Evolutionary conservation across 2,888 invertebrate species (phyloP).

Genomic region (Acanthosepion lycidas): DNA sequence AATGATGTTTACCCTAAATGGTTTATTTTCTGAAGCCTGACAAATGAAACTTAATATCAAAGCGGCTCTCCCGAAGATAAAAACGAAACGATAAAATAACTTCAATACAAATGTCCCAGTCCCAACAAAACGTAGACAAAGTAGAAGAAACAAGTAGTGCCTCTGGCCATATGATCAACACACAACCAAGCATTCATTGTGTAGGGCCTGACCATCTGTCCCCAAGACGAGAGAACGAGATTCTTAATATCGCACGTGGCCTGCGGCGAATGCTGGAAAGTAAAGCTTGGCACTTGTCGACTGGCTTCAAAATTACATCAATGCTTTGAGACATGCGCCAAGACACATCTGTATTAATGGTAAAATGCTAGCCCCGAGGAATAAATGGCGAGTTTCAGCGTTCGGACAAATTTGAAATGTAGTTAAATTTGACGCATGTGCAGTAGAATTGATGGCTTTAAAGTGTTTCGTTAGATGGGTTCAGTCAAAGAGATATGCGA

Average conservation of each 20-base stretch:
- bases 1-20: no score
- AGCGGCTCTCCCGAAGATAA: no score
- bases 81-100: no score
- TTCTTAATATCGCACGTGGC: background rate
- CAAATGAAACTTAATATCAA: no score
- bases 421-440: background rate
- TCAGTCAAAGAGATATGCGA: background rate
- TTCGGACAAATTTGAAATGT: background rate
- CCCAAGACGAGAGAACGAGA: background rate
- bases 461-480: constrained; percentile 14
- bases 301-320: constrained; percentile 20
- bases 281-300: background rate
- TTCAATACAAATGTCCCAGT: no score
- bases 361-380: background rate
- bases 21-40: no score
- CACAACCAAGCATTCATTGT: background rate
- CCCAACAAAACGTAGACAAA: no score
- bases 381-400: background rate
- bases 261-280: background rate
- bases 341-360: background rate
- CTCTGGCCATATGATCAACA: no score
- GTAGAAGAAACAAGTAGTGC: no score
- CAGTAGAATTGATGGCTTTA: background rate
- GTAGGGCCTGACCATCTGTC: background rate
- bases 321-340: background rate